Base-by-base conservation (phyloP, 2,113 vertebrate species). In the Scomber scombrus region DNA sequence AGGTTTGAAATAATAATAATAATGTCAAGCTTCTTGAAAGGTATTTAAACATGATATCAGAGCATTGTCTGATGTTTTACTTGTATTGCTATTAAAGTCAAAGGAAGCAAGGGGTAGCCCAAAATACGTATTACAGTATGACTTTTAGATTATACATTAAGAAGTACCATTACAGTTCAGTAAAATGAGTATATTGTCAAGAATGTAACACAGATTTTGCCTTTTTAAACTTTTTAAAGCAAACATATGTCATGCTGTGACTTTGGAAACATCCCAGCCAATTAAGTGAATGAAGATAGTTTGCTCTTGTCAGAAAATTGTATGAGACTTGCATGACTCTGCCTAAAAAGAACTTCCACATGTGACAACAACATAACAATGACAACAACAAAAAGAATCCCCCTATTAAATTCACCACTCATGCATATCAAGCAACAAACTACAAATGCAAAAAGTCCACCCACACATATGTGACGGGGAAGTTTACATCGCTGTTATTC, bases 401-500 rank as follows among this genome's bases (percentile, higher is more conserved):
- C 68, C 51, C 40, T 26, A 80, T 78, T 72, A 52, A 57, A 52
- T 70, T 58, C 11, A 50, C 19, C 19, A 4, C 40, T 80, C 72
- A 65, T 49, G 62, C 56, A 45, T 60, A 31, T 66, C 50, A 68
- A 54, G 77, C 63, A 26, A 26, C 23, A 26, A 26, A 26, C 16
- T 14, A 75, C 56, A 73, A 60, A 66, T 65, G 31, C 46, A 46
- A 49, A 49, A 78, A 65, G 29, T 58, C 67, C 6, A 2, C 71
- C 46, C 51, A 60, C 72, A 66, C 82, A 79, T 74, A 67, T 66
- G 70, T 45, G 54, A 29, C 1, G 13, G 29, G 46, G 45, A 85
- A 8, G 14, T 79, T 75, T 77, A 81, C 45, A 63, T 76, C 13
- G 18, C 58, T 62, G 65, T 76, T 81, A 66, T 68, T 83, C 82